Evolutionary conservation across 2,113 vertebrate species (phyloP).

Genomic region (Periophthalmodon schlosseri): DNA sequence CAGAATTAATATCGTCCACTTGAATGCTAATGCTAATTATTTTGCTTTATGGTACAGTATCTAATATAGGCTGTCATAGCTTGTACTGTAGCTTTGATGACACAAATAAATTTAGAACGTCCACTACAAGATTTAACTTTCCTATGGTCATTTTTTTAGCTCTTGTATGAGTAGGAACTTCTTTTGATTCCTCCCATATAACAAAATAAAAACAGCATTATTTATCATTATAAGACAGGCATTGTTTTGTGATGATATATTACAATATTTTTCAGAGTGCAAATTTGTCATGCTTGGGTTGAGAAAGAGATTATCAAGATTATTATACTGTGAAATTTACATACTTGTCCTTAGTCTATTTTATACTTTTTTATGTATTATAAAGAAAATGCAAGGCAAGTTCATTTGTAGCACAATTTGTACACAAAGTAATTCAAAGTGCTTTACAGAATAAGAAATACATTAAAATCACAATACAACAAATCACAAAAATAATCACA

Average conservation of each 20-base stretch:
- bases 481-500: no score
- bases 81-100: not conserved
- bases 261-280: no score
- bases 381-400: no score
- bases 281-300: not conserved
- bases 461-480: no score
- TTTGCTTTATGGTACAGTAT: not conserved
- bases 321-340: not conserved
- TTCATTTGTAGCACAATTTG: no score
- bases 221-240: no score
- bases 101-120: not conserved
- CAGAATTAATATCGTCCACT: not conserved
- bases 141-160: not conserved
- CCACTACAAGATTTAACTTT: not conserved
- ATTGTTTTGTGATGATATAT: no score
- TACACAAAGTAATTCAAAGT: no score
- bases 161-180: not conserved
- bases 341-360: not conserved
- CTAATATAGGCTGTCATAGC: not conserved
- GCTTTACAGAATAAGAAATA: no score
- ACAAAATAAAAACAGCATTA: no score
- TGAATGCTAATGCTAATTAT: not conserved
- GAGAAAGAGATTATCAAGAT: not conserved
- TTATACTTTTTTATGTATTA: no score
- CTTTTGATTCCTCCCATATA: no score